Percentiles rank a stretch among this genome's conserved stretches.
Conservation (phyloP, 1,140 invertebrate species). For the Spodoptera frugiperda region DNA sequence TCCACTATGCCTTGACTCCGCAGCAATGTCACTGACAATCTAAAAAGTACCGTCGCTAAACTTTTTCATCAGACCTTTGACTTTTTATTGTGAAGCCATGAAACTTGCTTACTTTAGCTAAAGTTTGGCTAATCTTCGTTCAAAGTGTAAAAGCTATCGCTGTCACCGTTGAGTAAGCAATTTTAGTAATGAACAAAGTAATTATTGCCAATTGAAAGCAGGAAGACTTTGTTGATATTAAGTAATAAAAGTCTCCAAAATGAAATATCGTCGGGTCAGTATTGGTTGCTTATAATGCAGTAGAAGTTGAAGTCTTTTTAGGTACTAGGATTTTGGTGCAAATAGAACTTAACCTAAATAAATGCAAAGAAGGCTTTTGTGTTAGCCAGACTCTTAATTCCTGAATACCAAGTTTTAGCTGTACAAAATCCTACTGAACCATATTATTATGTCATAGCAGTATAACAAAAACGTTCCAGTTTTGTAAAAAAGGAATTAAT, state of each 20-base stretch:
- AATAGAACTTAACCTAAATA: background rate
- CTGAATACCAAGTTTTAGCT: background rate
- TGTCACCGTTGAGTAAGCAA: too few relatives aligned
- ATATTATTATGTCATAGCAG: background rate
- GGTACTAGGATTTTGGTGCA: background rate
- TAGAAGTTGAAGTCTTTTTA: background rate
- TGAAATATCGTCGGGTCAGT: too few relatives aligned
- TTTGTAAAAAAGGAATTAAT: slow-evolving; percentile 37
- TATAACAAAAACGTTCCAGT: background rate
- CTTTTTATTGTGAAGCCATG: slow-evolving; percentile 32
- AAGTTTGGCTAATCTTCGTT: background rate
- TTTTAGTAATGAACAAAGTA: too few relatives aligned
- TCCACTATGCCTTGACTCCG: slow-evolving; percentile 44
- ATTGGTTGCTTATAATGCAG: too few relatives aligned
- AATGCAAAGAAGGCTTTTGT: too few relatives aligned
- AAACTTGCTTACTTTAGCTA: slow-evolving; percentile 17
- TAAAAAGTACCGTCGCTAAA: slow-evolving; percentile 42
- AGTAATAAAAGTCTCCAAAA: too few relatives aligned
- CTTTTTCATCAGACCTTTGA: slow-evolving; percentile 30
- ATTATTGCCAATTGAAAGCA: too few relatives aligned
- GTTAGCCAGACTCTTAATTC: background rate
- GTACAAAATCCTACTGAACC: background rate
- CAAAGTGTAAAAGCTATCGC: too few relatives aligned
- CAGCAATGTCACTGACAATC: slow-evolving; percentile 49
- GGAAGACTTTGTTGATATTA: too few relatives aligned